Base-by-base conservation (phyloP, 1,140 invertebrate genomes). In the Matsumurasca onukii region DNA sequence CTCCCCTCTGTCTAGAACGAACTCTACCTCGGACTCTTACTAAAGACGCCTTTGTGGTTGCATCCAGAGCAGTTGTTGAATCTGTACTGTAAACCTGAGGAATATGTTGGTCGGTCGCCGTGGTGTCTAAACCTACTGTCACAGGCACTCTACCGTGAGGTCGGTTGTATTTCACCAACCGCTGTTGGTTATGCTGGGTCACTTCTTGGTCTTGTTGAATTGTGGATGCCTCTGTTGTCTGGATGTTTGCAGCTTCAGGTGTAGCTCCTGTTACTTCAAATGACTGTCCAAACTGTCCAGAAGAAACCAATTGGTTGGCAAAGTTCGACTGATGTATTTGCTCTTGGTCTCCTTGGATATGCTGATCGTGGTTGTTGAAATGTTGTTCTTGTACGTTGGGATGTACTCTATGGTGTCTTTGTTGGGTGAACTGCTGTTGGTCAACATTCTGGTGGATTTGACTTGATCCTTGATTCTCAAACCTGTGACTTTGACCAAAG, bases 11-110 rank as follows among this genome's bases (percentile, higher is more conserved):
- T 45, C 67, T 61, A 22, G 20, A 31, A 31, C 67, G 57, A 17
- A 68, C 67, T 20, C 67, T 39, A 13, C 67, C 67, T 29, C 67
- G 62, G 1, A 68, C 67, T 62, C 67, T 15, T 1, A 68, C 67
- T 9, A 63, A 29, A 1, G 59, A 34, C 29, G 67, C 24, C 34
- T 49, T 68, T 0, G 67, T 57, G 48, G 59, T 63, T 5, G 64
- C 48, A 1, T 45, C 2, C 31, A 29, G 27, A 27, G 61, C 13
- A 5, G 61, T 63, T 9, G 24, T 59, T 22, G 5, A 12, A 5
- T 27, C 55, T 5, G 49, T 5, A 59, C 24, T 27, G 25, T 59
- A 22, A 25, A 39, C 17, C 5, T 25, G 9, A 9, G 25, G 15
- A 12, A 27, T 22, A n/a, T 27, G 30, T 27, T 59, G 55, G 5